A percentile compares a stretch with the other conserved stretches of the same genome.
These are phyloP conservation scores for Spisula solida DNA, from an alignment of 2,888 invertebrate genomes.

Conservation along the genomic window DNA sequence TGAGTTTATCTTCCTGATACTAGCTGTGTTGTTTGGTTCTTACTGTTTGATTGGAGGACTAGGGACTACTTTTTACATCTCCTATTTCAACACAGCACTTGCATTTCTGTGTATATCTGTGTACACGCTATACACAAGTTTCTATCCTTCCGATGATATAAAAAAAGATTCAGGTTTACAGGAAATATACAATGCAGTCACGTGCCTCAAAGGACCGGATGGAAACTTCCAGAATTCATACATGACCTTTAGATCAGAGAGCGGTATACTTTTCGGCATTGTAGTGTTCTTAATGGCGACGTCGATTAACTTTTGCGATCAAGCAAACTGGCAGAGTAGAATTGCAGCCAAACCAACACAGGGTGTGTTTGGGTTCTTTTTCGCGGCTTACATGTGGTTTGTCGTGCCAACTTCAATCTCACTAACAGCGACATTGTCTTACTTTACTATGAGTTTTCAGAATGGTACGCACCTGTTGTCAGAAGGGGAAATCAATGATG, in stretches of 20 bases:
- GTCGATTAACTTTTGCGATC: constrained; percentile 79
- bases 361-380: constrained; percentile 83
- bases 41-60: constrained; percentile 82
- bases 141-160: constrained; percentile 61
- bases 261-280: constrained; percentile 77
- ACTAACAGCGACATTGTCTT: constrained; percentile 75
- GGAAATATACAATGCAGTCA: constrained; percentile 74
- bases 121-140: constrained; percentile 76
- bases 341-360: constrained; percentile 85
- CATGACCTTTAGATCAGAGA: constrained; percentile 78
- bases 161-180: constrained; percentile 63
- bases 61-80: constrained; percentile 85
- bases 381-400: constrained; percentile 84
- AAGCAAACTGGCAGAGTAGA: too few species aligned
- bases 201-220: constrained; percentile 74
- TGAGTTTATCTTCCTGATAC: constrained; percentile 76
- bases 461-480: constrained; percentile 56
- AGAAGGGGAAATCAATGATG: constrained; percentile 55
- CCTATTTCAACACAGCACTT: constrained; percentile 83
- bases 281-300: constrained; percentile 72
- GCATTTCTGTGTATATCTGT: constrained; percentile 78
- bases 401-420: constrained; percentile 82
- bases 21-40: constrained; percentile 79
- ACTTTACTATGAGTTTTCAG: constrained; percentile 72
- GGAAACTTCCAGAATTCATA: constrained; percentile 77